Conservation (phyloP, 2,888 invertebrate genomes). For the Cabera pusaria region DNA sequence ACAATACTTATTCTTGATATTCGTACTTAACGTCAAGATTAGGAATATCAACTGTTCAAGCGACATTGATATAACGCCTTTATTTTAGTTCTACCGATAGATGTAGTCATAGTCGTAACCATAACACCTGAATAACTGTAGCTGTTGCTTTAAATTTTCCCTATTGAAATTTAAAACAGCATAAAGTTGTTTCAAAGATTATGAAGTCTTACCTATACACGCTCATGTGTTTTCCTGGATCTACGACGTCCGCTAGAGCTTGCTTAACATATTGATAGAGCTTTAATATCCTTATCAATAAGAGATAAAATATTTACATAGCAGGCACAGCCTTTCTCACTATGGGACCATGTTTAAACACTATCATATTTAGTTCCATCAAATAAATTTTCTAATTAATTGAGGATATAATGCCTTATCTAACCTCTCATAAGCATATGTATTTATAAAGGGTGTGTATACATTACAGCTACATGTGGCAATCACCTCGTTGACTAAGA, state of each 20-base stretch:
- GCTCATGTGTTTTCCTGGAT: no score
- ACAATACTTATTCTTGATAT: conserved; percentile 27
- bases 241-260: neutral
- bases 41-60: conserved; percentile 10
- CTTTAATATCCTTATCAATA: conserved; percentile 11
- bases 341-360: conserved; percentile 16
- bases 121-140: conserved; percentile 2
- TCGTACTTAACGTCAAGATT: conserved; percentile 14
- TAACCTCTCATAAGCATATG: conserved; percentile 6
- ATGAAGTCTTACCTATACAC: no score
- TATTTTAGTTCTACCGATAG: conserved; percentile 12
- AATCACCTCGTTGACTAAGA: conserved; percentile 24
- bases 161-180: neutral
- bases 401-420: conserved; percentile 30
- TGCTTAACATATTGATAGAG: neutral
- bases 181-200: neutral
- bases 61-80: conserved; percentile 8
- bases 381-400: conserved; percentile 29
- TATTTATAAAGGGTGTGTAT: conserved; percentile 16
- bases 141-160: conserved; percentile 1
- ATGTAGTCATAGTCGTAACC: no score
- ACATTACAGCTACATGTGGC: conserved; percentile 9
- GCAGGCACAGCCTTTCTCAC: conserved; percentile 3
- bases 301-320: conserved; percentile 5
- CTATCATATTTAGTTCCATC: conserved; percentile 18